These are phyloP conservation scores for Cartodere bifasciata DNA, from an alignment of 2,888 invertebrate genomes.

Conservation along the genomic window DNA sequence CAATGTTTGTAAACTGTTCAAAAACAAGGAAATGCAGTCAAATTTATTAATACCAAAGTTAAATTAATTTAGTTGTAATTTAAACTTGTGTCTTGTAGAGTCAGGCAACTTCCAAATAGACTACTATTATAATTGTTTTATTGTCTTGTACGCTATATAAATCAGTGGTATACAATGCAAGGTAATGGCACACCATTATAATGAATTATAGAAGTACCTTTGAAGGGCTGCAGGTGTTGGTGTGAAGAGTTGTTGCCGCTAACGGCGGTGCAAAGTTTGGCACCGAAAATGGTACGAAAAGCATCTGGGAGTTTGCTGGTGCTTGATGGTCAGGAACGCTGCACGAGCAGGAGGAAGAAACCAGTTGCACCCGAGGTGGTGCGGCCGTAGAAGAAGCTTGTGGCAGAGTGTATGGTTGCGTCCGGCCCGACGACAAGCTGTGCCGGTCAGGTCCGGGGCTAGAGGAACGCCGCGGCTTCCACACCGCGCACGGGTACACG, in stretches of 20 bases:
- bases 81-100: no score
- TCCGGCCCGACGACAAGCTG: constrained; percentile 9
- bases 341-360: constrained; percentile 28
- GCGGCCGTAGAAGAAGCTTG: constrained; percentile 16
- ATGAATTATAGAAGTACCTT: constrained; percentile 32
- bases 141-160: no score
- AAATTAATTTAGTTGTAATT: no score
- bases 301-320: constrained; percentile 31
- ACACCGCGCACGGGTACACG: constrained; percentile 43
- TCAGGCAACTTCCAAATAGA: no score
- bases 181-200: no score
- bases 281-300: constrained; percentile 38
- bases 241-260: constrained; percentile 29
- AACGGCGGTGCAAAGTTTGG: constrained; percentile 35
- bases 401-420: constrained; percentile 11
- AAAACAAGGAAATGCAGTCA: no score
- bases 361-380: constrained; percentile 26
- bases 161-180: no score
- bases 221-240: constrained; percentile 33
- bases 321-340: no score
- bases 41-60: no score
- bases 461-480: constrained; percentile 10
- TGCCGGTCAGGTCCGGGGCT: constrained; percentile 14
- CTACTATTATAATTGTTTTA: no score
- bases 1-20: no score